A percentile compares a stretch with the other conserved stretches of the same genome.
phyloP scores from a whole-genome alignment of 2,113 vertebrate species.

The Ibidorhyncha struthersii region DNA sequence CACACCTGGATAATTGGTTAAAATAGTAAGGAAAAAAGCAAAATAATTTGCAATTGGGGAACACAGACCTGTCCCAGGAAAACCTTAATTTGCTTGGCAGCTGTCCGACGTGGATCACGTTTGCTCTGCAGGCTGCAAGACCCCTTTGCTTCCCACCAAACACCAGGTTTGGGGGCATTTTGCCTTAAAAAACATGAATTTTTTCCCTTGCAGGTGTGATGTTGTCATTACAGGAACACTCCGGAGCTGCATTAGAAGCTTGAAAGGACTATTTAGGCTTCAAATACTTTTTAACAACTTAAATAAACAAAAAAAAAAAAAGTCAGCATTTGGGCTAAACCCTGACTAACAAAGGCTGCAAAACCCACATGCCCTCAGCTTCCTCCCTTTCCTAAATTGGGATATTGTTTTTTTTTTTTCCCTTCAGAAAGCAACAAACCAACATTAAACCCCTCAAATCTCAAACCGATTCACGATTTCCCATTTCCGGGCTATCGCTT shows the following conservation, averaged over 20 bases:
- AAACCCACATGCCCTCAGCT: accelerated
- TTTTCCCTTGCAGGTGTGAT: background rate
- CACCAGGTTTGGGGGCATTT: background rate
- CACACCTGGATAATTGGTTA: accelerated
- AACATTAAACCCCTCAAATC: background rate
- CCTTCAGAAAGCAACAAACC: background rate
- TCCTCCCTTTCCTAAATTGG: background rate
- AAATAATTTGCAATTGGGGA: background rate
- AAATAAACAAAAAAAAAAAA: background rate
- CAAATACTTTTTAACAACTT: accelerated
- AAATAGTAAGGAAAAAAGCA: background rate
- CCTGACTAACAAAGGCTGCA: accelerated
- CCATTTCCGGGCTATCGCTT: background rate
- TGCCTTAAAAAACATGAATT: accelerated
- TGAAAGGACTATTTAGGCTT: background rate
- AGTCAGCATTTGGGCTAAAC: background rate
- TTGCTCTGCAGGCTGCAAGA: background rate
- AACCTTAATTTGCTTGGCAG: accelerated
- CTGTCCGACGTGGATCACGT: accelerated
- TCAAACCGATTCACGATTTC: accelerated
- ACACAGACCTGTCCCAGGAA: no score
- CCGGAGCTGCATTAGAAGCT: no score
- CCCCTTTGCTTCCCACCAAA: no score
- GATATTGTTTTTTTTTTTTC: background rate
- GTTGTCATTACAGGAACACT: accelerated